These are phyloP conservation scores for Drosophila pseudotalamancana DNA, from an alignment of 2,888 invertebrate genomes.

Conservation along the genomic window DNA sequence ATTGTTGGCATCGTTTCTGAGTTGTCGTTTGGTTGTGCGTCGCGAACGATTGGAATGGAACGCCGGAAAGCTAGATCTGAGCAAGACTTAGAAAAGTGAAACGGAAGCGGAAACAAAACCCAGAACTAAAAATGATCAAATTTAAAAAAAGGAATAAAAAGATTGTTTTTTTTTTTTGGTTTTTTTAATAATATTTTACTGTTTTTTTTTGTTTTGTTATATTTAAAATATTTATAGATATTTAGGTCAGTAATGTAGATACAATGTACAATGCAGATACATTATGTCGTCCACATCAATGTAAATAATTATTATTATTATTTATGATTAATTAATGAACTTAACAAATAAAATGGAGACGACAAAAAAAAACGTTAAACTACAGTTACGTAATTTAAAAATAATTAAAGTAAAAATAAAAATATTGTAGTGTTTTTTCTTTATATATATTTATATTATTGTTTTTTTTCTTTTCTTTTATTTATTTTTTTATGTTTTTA, in stretches of 20 bases:
- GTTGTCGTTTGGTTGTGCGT: constrained; percentile 1
- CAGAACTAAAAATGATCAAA: background rate
- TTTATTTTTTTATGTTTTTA: constrained; percentile 15
- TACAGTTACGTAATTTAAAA: constrained; percentile 58
- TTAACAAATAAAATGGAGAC: constrained; percentile 71
- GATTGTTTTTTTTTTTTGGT: constrained; percentile 47
- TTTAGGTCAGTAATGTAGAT: constrained; percentile 72
- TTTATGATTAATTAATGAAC: constrained; percentile 69
- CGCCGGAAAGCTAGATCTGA: constrained; percentile 13
- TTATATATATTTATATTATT: no score
- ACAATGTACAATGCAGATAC: constrained; percentile 72
- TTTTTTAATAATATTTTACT: constrained; percentile 74
- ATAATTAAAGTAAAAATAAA: constrained; percentile 65
- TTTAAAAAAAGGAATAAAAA: constrained; percentile 35
- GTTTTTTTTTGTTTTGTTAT: constrained; percentile 69
- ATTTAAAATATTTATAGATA: constrained; percentile 70
- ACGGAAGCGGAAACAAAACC: background rate
- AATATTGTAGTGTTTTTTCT: constrained; percentile 22
- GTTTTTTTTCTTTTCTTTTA: background rate
- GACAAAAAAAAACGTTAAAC: constrained; percentile 61
- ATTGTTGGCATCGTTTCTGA: constrained; percentile 21
- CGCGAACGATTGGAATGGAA: background rate
- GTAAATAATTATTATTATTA: constrained; percentile 22
- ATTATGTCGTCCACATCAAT: constrained; percentile 41
- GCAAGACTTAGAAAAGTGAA: no score